Evolutionary conservation across 2,888 invertebrate genomes (phyloP), one percentile per base, ranked within the genome.

Genomic region (Caradrina kadenii): DNA sequence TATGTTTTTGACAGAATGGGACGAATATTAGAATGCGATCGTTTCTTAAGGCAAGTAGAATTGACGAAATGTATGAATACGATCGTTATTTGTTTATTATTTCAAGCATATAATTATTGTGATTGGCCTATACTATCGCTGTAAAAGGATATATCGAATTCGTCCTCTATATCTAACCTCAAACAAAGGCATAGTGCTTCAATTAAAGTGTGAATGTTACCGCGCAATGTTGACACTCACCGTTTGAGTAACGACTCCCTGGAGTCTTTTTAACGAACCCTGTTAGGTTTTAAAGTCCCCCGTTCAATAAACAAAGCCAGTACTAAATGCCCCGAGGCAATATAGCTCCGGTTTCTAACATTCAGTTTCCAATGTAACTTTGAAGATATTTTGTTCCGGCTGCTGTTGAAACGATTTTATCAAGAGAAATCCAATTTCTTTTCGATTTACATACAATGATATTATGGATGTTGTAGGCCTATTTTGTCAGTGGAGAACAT

Each of bases 201-300:
- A 79, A 79, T 79, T 77, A 58, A 60, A 65, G 65, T 73, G 53
- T 17, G 69, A 49, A 69, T 42, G 52, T 64, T 45, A 13, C 11
- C 45, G 13, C 22, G 17, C 35, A 26, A 53, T 68, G 59, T 62
- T 63, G 63, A 60, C 56, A 55, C 17, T 52, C 63, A 8, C 64
- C 49, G 50, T 65, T 67, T 58, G 50, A 66, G 21, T 74, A 74
- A 69, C 63, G 66, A 54, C 42, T 49, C 73, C 26, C 73, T 7
- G n/a, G 76, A 58, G 69, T 52, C 19, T 19, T 54, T 63, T 60
- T 73, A 67, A 65, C 55, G 19, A 79, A 64, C 58, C 73, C 19
- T 50, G 62, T 63, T 42, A 39, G 52, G 61, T 55, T 78, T 69
- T 53, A 35, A 63, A 70, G 42, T 45, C 45, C 58, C 22, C 17